Evolutionary conservation across 2,888 invertebrate species (phyloP).

Genomic region (Corbicula japonica): DNA sequence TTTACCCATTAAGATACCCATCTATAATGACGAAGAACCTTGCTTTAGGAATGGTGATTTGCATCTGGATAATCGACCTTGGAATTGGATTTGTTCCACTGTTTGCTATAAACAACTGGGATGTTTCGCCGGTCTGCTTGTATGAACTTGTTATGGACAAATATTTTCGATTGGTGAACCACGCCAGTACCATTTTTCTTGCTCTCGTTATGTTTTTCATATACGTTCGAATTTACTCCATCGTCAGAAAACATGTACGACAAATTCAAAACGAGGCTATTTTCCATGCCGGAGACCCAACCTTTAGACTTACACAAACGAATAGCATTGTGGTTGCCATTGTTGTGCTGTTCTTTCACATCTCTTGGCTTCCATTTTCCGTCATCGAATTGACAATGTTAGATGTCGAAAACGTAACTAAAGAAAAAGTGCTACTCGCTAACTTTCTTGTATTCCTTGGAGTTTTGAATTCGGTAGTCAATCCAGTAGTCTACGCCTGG

Average conservation of each 20-base stretch:
- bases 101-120: constrained; percentile 61
- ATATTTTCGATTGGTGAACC: constrained; percentile 48
- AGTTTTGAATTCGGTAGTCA: constrained; percentile 67
- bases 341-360: constrained; percentile 64
- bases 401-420: constrained; percentile 30
- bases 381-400: constrained; percentile 59
- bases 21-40: constrained; percentile 83
- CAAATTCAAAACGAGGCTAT: constrained; percentile 46
- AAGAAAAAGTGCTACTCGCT: constrained; percentile 34
- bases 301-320: constrained; percentile 50
- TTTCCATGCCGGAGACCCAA: constrained; percentile 1
- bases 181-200: constrained; percentile 50
- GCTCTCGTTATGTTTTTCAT: constrained; percentile 61
- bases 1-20: constrained; percentile 59
- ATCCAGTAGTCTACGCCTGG: constrained; percentile 74
- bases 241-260: constrained; percentile 57
- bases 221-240: constrained; percentile 57
- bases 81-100: constrained; percentile 54
- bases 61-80: constrained; percentile 63
- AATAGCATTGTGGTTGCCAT: constrained; percentile 58
- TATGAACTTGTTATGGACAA: constrained; percentile 68
- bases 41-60: constrained; percentile 53
- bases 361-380: constrained; percentile 72
- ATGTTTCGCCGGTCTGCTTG: constrained; percentile 57
- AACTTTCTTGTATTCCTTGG: constrained; percentile 71